Evolutionary conservation across 2,113 vertebrate genomes (phyloP), one percentile per base, ranked within the genome.

Genomic region (Montifringilla adamsi): DNA sequence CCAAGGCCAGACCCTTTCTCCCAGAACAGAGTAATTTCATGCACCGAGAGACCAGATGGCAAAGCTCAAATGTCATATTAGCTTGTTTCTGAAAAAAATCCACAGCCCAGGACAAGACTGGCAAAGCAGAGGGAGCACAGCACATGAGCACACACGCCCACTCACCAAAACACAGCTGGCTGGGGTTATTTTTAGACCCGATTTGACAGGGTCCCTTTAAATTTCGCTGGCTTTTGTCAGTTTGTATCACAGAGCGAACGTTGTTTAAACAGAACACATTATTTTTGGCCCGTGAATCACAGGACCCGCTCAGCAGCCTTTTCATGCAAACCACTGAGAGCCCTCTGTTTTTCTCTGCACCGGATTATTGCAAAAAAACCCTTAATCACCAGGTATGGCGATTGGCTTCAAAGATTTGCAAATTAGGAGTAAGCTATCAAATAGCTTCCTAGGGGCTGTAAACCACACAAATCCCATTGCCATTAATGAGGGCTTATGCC

Each of bases 151-250:
- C 21, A 30, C 3, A 13, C 35, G 0, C 95, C 90, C 58, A 60
- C 86, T 95, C 90, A 74, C 76, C 78, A 92, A 78, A 95, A 92
- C 92, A 87, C 96, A 97, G 96, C 95, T 94, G 95, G 93, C 90
- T 76, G 44, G 35, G 35, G 78, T n/a, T 96, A 97, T 95, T 96
- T 94, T 97, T 95, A 95, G 93, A 62, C 17, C 13, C 0, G 2
- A 59, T 95, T 89, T 80, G 69, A 84, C 90, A 89, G 53, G 92
- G 85, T 75, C 74, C 70, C 93, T 95, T 96, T 96, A 96, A 95
- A 87, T 92, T 89, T 74, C 41, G 0, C 86, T 91, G 86, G 72
- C 66, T 95, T 96, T 97, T 95, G 93, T 96, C 88, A 60, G 86
- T 79, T 86, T 86, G 58, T 68, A 74, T 85, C 93, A 77, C 88